Percentiles rank a stretch among this genome's conserved stretches.
Conservation (phyloP, 2,797 vertebrate genomes). For the Enteromius anoplus region DNA sequence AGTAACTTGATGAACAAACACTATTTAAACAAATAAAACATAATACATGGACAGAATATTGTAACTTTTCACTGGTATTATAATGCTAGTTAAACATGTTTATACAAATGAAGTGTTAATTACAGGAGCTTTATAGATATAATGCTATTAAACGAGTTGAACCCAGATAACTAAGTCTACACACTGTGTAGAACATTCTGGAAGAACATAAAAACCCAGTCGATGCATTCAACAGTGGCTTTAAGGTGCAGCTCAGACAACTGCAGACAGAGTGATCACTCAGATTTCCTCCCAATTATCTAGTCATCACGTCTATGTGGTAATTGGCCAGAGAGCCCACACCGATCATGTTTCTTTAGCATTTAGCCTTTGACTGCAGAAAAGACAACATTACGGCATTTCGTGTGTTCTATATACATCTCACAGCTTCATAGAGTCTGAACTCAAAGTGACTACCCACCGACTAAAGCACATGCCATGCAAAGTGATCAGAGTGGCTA, state of each 20-base stretch:
- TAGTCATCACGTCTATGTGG: constrained; percentile 42
- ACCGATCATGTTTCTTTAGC: constrained; percentile 24
- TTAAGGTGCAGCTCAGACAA: neutral
- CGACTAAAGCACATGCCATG: neutral
- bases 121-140: neutral
- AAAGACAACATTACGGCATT: neutral
- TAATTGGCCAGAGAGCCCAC: constrained; percentile 32
- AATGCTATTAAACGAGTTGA: neutral
- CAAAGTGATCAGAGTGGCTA: neutral
- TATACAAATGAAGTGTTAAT: neutral
- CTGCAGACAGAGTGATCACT: constrained; percentile 31
- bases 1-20: neutral
- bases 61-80: neutral
- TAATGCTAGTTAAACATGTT: neutral
- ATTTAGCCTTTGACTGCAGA: constrained; percentile 22
- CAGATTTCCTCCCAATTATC: constrained; percentile 47
- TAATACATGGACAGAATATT: neutral
- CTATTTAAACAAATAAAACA: neutral
- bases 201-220: constrained; percentile 11
- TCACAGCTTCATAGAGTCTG: neutral
- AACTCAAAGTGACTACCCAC: neutral
- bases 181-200: neutral
- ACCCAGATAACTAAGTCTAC: neutral
- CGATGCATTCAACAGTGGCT: constrained; percentile 29
- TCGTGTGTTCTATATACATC: neutral